Conservation (phyloP, 2,113 vertebrate genomes). For the Edolisoma coerulescens region DNA sequence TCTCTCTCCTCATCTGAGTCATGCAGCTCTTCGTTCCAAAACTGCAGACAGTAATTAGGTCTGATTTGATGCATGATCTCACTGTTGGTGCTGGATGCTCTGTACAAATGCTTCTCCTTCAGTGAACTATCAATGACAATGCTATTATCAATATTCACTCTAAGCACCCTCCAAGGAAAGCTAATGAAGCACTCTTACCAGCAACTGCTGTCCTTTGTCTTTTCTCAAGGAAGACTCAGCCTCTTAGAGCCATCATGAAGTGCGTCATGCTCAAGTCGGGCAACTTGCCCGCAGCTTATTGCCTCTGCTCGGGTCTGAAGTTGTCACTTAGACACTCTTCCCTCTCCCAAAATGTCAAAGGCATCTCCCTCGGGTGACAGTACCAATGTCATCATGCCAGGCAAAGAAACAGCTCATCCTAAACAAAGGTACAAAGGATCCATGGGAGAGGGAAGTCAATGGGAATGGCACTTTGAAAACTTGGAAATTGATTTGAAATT, state of each 20-base stretch:
- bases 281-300: neutral
- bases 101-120: slow-evolving; percentile 58
- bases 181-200: neutral
- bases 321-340: neutral
- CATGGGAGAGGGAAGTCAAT: neutral
- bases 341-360: slow-evolving; percentile 39
- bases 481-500: neutral
- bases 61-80: slow-evolving; percentile 60
- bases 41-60: slow-evolving; percentile 47
- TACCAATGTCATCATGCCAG: neutral
- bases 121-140: slow-evolving; percentile 55
- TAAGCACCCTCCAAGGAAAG: slow-evolving; percentile 36
- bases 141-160: slow-evolving; percentile 54
- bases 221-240: slow-evolving; percentile 13
- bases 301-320: neutral
- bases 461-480: neutral
- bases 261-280: slow-evolving; percentile 38
- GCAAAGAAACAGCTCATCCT: neutral
- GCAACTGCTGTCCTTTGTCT: slow-evolving; percentile 12
- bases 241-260: neutral
- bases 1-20: slow-evolving; percentile 65
- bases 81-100: slow-evolving; percentile 53
- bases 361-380: neutral
- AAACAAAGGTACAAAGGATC: neutral
- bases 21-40: slow-evolving; percentile 35